Conservation (phyloP, 2,113 vertebrate species). For the Psammodynastes pulverulentus region DNA sequence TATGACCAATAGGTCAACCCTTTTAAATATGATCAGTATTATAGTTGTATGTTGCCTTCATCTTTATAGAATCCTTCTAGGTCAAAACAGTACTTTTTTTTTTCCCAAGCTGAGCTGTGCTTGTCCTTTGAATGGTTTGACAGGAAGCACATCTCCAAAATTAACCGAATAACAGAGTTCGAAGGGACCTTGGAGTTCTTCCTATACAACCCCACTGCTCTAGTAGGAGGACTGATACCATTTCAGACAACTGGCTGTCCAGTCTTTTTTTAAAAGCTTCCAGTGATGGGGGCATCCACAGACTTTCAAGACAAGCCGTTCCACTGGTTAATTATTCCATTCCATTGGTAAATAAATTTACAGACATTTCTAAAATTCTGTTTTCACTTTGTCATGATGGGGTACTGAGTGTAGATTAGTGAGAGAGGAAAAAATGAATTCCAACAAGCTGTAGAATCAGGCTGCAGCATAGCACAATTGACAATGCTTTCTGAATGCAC, state of each 20-base stretch:
- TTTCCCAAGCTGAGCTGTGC: not conserved
- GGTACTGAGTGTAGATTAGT: not conserved
- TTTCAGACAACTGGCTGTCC: not conserved
- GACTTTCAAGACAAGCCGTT: not conserved
- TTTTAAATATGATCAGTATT: not conserved
- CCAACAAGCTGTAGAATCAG: not conserved
- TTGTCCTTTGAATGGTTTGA: not conserved
- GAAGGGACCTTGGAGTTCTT: not conserved
- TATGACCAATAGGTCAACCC: not conserved
- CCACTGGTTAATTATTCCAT: not conserved
- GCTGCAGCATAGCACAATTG: not conserved
- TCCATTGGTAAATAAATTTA: not conserved
- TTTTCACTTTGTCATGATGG: not conserved
- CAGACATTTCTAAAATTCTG: not conserved
- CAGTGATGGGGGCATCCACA: not conserved
- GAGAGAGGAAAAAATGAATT: not conserved
- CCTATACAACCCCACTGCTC: not conserved
- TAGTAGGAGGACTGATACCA: not conserved
- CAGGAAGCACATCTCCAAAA: not conserved
- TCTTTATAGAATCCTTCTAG: not conserved
- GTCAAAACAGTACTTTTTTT: not conserved
- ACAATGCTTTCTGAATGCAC: not conserved
- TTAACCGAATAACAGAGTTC: not conserved
- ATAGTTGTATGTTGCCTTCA: not conserved
- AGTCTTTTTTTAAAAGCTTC: not conserved